A percentile compares a stretch with the other conserved stretches of the same genome.
Evolutionary conservation across 2,113 vertebrate genomes (phyloP).

Genomic region (Cichladusa arquata): DNA sequence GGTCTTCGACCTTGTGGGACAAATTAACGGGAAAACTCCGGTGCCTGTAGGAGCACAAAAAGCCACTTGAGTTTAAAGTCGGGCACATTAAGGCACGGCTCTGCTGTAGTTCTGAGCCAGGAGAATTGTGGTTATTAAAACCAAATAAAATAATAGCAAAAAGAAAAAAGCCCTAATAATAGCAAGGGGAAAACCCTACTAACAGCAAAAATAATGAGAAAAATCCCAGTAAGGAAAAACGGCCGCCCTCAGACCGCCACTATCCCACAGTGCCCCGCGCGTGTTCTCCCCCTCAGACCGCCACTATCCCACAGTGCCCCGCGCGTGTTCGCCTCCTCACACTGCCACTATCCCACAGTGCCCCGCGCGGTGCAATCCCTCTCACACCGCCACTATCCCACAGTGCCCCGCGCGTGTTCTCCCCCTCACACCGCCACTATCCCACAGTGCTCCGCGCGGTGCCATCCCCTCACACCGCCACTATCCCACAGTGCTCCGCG

Average conservation of each 20-base stretch:
- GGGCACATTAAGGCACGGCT: rapidly evolving
- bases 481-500: neutral
- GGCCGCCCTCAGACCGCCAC: too few relatives aligned
- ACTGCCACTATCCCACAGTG: too few relatives aligned
- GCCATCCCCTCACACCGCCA: too few relatives aligned
- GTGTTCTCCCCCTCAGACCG: too few relatives aligned
- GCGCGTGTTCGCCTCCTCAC: too few relatives aligned
- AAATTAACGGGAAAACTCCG: too few relatives aligned
- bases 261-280: too few relatives aligned
- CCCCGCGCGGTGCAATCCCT: too few relatives aligned
- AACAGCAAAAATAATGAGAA: neutral
- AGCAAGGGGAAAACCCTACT: neutral
- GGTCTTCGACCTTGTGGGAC: too few relatives aligned
- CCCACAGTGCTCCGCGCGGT: neutral
- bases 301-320: neutral
- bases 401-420: neutral
- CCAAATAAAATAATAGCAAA: neutral
- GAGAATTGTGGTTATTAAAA: neutral
- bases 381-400: neutral
- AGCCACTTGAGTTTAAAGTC: neutral
- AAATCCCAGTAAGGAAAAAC: too few relatives aligned
- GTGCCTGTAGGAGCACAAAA: neutral
- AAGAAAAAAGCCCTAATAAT: rapidly evolving
- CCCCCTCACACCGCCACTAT: neutral
- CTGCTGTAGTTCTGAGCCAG: neutral